phyloP scores from a whole-genome alignment of 2,113 vertebrate species.

The Hiodon tergisus region DNA sequence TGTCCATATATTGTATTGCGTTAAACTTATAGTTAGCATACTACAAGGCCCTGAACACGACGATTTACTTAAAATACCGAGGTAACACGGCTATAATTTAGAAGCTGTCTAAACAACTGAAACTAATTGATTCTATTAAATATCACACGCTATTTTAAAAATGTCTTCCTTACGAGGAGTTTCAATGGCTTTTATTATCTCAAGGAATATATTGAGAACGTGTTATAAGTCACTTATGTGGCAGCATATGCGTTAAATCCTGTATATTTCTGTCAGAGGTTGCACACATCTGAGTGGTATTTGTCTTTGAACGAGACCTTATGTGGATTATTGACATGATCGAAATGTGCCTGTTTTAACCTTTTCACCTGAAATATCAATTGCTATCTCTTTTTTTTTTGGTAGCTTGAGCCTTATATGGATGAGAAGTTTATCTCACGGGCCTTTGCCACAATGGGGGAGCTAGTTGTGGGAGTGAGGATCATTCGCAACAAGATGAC shows the following conservation, averaged over 20 bases:
- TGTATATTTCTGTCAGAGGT: no score
- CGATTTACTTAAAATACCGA: no score
- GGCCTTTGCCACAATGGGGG: conserved; percentile 80
- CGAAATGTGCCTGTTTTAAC: neutral
- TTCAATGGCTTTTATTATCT: no score
- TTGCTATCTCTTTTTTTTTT: neutral
- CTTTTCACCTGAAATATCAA: neutral
- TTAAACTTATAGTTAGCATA: no score
- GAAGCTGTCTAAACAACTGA: no score
- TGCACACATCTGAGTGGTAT: neutral
- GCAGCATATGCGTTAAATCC: neutral
- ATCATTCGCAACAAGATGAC: conserved; percentile 79
- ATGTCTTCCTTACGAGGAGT: no score
- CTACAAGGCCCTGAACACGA: no score
- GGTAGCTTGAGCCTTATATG: conserved; percentile 78
- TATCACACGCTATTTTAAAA: no score
- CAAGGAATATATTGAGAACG: no score
- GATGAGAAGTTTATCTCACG: conserved; percentile 78
- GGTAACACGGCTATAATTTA: no score
- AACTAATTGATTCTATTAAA: no score
- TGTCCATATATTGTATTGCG: no score
- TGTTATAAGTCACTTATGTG: neutral
- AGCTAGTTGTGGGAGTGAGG: conserved; percentile 74
- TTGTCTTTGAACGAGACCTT: neutral
- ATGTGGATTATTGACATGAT: neutral